phyloP scores from a whole-genome alignment of 2,888 invertebrate species.

The Noctua comes region DNA sequence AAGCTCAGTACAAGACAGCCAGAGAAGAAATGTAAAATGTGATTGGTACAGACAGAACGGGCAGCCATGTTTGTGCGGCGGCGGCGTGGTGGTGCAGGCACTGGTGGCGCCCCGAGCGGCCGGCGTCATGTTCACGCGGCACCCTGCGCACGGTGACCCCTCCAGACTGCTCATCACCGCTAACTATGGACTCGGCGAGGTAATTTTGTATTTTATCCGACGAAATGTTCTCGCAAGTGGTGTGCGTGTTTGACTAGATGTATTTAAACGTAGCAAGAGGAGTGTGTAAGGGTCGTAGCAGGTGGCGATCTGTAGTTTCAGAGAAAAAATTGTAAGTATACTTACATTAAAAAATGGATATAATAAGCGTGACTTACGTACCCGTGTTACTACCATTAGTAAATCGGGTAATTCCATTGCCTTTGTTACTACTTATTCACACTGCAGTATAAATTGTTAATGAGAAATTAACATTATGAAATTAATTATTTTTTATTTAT shows the following conservation, averaged over 20 bases:
- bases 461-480: too few species aligned
- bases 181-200: slow-evolving; percentile 96
- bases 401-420: too few species aligned
- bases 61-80: slow-evolving; percentile 91
- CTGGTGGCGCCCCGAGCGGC: slow-evolving; percentile 93
- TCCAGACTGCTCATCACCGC: slow-evolving; percentile 93
- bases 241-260: background rate
- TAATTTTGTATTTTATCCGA: slow-evolving; percentile 71
- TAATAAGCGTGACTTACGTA: too few species aligned
- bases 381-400: too few species aligned
- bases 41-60: slow-evolving; percentile 92
- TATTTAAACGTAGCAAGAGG: background rate
- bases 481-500: too few species aligned
- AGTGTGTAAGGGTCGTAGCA: too few species aligned
- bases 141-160: slow-evolving; percentile 94
- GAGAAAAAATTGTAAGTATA: too few species aligned
- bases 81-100: slow-evolving; percentile 95
- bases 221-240: background rate
- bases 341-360: too few species aligned
- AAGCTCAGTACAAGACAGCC: background rate
- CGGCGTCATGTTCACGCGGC: slow-evolving; percentile 95
- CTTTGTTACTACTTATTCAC: too few species aligned
- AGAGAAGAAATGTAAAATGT: background rate
- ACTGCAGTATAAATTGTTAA: too few species aligned
- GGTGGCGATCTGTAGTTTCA: too few species aligned